Evolutionary conservation across 2,888 invertebrate species (phyloP), one percentile per base, ranked within the genome.

Genomic region (Eumerus sabulonum): DNA sequence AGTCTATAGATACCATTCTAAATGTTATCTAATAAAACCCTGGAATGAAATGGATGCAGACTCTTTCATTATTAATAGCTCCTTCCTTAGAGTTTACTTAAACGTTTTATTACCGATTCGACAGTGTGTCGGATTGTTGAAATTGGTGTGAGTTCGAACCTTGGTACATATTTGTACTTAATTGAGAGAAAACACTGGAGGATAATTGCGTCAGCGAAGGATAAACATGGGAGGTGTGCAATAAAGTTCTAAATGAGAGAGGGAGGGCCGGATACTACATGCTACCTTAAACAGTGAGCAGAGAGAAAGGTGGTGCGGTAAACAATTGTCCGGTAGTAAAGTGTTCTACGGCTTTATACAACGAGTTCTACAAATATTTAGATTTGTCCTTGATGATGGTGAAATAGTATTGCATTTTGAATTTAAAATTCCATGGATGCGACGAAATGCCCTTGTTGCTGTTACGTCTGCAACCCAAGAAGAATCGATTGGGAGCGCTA

Each of bases 1-100:
- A 35, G 50, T 74, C 68, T 63, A 18, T 56, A 40, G 27, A 19
- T 50, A 48, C 57, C 68, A 50, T 47, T 68, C 77, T 59, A 59
- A 77, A 77, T 73, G 73, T 53, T 73, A 77, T 79, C 74, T 79
- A 79, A 79, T 79, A 79, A 79, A 79, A 79, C 53, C n/a, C n/a
- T n/a, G n/a, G n/a, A n/a, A n/a, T 70, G 74, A 60, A 70, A 74
- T 79, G 73, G 64, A 73, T 74, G 59, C 53, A 64, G 14, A 48
- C 18, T 68, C 64, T 68, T 74, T 74, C 68, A 56, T 56, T 77
- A 64, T 79, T 79, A 70, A 79, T 74, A 53, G 79, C 35, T 70
- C 36, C 27, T 56, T 64, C 70, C 67, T 60, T 63, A 60, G 50
- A 77, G 77, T 73, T 77, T 77, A 73, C 73, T 77, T 73, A 77